Evolutionary conservation across 2,797 vertebrate genomes (phyloP).

Genomic region (Rhinophrynus dorsalis): DNA sequence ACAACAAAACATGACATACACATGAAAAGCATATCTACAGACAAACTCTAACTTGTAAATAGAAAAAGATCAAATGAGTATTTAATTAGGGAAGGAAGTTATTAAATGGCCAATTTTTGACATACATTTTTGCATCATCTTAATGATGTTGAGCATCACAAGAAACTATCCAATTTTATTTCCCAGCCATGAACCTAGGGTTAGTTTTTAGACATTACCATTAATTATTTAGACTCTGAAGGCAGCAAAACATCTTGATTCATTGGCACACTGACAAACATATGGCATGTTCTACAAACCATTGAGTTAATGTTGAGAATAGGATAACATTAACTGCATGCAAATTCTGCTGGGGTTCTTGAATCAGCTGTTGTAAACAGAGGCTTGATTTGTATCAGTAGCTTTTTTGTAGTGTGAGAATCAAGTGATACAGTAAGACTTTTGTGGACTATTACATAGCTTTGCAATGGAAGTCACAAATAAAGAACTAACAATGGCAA

Average conservation of each 20-base stretch:
- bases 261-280: conserved; percentile 80
- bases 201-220: conserved; percentile 74
- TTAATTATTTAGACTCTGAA: conserved; percentile 79
- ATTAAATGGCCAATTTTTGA: conserved; percentile 55
- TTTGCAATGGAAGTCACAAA: neutral
- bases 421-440: conserved; percentile 54
- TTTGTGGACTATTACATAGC: conserved; percentile 40
- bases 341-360: conserved; percentile 68
- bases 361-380: conserved; percentile 64
- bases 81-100: conserved; percentile 21
- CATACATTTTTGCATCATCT: conserved; percentile 51
- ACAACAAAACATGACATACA: conserved; percentile 4
- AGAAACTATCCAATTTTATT: conserved; percentile 60
- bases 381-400: conserved; percentile 58
- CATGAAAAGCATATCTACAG: conserved; percentile 12
- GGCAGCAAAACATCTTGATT: conserved; percentile 76
- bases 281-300: conserved; percentile 75
- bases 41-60: conserved; percentile 29
- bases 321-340: conserved; percentile 71
- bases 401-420: conserved; percentile 56
- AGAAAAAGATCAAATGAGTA: conserved; percentile 34
- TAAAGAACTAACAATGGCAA: neutral
- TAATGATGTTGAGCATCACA: conserved; percentile 54
- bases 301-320: conserved; percentile 68
- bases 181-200: conserved; percentile 65